Percentiles rank a stretch among this genome's conserved stretches.
These are phyloP conservation scores for Temnothorax rugatulus DNA, from an alignment of 2,888 invertebrate species.

Conservation along the genomic window DNA sequence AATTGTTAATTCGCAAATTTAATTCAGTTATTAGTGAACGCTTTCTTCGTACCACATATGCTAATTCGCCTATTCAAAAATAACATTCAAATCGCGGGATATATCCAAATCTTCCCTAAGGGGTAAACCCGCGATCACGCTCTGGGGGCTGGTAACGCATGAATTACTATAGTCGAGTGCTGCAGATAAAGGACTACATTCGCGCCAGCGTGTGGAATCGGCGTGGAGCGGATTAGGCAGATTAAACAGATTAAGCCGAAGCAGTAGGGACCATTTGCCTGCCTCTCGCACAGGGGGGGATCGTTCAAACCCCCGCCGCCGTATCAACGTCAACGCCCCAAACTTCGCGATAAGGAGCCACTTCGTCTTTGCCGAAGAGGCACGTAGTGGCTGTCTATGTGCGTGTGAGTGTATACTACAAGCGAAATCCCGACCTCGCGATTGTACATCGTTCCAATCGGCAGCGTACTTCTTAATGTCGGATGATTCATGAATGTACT, in stretches of 20 bases:
- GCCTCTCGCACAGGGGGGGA: conserved; percentile 29
- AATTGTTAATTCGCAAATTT: neutral
- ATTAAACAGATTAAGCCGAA: conserved; percentile 65
- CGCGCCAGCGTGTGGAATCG: conserved; percentile 74
- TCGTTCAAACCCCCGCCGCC: conserved; percentile 50
- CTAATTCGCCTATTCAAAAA: conserved; percentile 42
- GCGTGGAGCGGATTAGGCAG: conserved; percentile 77
- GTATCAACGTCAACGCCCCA: conserved; percentile 76
- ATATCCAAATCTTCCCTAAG: conserved; percentile 30
- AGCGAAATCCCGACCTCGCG: neutral
- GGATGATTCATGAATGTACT: conserved; percentile 16
- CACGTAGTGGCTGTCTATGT: neutral
- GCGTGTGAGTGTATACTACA: neutral
- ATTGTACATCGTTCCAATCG: conserved; percentile 14
- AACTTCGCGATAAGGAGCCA: conserved; percentile 68
- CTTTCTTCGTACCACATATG: neutral
- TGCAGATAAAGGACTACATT: conserved; percentile 77
- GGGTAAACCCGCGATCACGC: conserved; percentile 33
- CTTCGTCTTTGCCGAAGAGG: conserved; percentile 60
- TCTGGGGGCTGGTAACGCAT: conserved; percentile 73
- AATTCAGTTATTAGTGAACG: neutral
- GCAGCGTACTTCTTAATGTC: neutral
- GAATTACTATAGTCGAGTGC: conserved; percentile 72
- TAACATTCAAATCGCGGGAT: neutral
- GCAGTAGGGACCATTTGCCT: conserved; percentile 59